phyloP scores from a whole-genome alignment of 2,113 vertebrate species.

The Cololabis saira region DNA sequence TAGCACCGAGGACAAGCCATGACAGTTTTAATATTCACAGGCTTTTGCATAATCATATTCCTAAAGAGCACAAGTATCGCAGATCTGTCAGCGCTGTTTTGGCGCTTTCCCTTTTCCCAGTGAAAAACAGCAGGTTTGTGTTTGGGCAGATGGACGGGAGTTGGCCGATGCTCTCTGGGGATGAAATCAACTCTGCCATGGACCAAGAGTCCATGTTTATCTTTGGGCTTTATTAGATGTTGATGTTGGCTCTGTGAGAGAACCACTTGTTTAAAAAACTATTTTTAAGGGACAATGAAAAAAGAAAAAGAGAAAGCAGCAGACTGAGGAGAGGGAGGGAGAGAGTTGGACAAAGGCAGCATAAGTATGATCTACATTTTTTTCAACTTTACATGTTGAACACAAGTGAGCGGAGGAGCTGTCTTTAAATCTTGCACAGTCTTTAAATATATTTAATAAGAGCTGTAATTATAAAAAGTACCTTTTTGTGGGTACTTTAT shows the following conservation, averaged over 20 bases:
- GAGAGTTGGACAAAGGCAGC: conserved; percentile 3
- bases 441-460: too few relatives aligned
- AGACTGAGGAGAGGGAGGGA: conserved; percentile 1
- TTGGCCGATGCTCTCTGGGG: conserved; percentile 76
- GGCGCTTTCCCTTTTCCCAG: conserved; percentile 38
- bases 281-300: conserved; percentile 70
- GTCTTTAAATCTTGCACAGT: background rate
- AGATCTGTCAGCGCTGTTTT: conserved; percentile 66
- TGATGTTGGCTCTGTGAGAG: conserved; percentile 80
- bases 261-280: conserved; percentile 80
- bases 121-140: conserved; percentile 80
- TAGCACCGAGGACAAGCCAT: conserved; percentile 19
- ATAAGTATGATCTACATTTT: conserved; percentile 20
- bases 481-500: too few relatives aligned
- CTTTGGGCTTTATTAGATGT: conserved; percentile 83
- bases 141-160: conserved; percentile 82
- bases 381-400: conserved; percentile 21
- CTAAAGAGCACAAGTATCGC: conserved; percentile 42
- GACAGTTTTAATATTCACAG: conserved; percentile 46
- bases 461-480: too few relatives aligned
- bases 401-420: conserved; percentile 14
- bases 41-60: conserved; percentile 52
- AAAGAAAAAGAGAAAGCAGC: conserved; percentile 23
- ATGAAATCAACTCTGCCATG: conserved; percentile 82
- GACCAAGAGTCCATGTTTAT: conserved; percentile 80